Percentiles rank a stretch among this genome's conserved stretches.
phyloP scores from a whole-genome alignment of 2,113 vertebrate species.

The Pollimyrus isidori region DNA sequence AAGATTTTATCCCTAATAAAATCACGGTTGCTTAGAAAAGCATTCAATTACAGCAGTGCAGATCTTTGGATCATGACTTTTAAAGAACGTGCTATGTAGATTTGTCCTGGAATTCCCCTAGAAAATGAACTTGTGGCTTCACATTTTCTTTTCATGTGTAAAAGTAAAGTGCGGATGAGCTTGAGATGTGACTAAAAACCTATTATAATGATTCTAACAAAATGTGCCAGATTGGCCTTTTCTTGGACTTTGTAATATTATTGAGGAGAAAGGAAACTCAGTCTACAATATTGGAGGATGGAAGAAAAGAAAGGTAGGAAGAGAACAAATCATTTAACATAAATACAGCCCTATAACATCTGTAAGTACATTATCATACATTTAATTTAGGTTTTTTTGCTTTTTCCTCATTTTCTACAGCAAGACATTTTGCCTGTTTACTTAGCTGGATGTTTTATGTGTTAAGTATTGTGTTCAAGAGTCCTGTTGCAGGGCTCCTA shows the following conservation, averaged over 20 bases:
- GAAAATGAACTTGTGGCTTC: background rate
- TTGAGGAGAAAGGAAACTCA: background rate
- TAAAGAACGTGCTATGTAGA: background rate
- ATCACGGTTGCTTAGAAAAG: background rate
- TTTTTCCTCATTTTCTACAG: background rate
- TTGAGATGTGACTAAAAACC: slow-evolving; percentile 2
- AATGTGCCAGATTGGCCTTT: background rate
- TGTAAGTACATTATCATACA: background rate
- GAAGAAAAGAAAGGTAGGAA: background rate
- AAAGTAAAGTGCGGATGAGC: slow-evolving; percentile 8
- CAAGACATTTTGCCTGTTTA: background rate
- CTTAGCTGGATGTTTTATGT: background rate
- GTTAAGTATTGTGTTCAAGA: background rate
- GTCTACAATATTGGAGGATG: background rate
- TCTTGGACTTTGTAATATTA: background rate
- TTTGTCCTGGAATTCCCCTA: slow-evolving; percentile 23
- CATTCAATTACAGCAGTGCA: background rate
- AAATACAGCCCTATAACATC: background rate
- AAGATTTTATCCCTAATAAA: slow-evolving; percentile 3
- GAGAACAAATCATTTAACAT: background rate
- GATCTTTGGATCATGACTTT: slow-evolving; percentile 2
- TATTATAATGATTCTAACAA: background rate
- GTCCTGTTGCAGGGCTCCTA: background rate
- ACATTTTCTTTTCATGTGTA: slow-evolving; percentile 6
- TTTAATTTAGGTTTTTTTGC: background rate